phyloP scores from a whole-genome alignment of 2,113 vertebrate genomes.

The Pantherophis guttatus region DNA sequence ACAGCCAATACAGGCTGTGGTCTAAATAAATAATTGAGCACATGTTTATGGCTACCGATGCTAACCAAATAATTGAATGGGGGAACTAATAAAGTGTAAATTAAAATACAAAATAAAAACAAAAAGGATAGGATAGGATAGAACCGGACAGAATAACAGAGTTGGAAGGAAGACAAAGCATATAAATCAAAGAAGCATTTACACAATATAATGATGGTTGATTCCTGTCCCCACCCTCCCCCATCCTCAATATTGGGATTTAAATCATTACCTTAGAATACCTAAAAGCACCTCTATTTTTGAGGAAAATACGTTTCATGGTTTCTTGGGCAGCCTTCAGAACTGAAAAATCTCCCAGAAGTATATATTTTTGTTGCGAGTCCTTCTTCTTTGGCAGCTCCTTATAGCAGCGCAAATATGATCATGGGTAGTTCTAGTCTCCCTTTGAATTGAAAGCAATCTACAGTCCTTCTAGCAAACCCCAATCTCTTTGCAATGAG shows the following conservation, averaged over 20 bases:
- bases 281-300: neutral
- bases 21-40: neutral
- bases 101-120: neutral
- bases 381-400: neutral
- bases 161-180: neutral
- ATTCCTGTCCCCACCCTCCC: neutral
- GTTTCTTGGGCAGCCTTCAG: neutral
- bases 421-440: neutral
- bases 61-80: neutral
- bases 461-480: neutral
- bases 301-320: neutral
- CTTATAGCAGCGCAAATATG: neutral
- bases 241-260: neutral
- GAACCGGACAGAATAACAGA: neutral
- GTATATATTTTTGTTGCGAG: neutral
- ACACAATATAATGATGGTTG: neutral
- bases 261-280: neutral
- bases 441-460: neutral
- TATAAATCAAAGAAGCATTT: neutral
- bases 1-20: accelerated
- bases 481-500: neutral
- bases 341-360: neutral
- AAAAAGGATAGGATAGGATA: no score
- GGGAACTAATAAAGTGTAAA: neutral
- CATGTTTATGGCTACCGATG: neutral